phyloP scores from a whole-genome alignment of 2,888 invertebrate genomes.

The Melieria crassipennis region DNA sequence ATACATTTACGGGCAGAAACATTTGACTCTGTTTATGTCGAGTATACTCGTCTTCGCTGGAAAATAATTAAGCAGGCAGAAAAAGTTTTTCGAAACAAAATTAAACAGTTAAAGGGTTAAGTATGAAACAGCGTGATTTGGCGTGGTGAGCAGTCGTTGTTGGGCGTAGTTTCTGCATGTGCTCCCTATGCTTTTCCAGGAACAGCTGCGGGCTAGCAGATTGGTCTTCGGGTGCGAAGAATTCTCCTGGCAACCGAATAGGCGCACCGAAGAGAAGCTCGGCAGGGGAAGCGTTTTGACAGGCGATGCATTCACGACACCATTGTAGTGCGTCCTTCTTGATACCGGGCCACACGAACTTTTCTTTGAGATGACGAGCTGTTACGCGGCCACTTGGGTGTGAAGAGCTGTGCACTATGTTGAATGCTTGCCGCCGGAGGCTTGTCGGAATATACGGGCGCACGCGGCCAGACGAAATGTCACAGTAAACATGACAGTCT shows the following conservation, averaged over 20 bases:
- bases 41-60: no score
- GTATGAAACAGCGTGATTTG: no score
- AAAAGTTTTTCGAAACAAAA: no score
- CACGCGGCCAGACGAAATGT: slow-evolving; percentile 10
- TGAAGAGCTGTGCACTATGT: slow-evolving; percentile 14
- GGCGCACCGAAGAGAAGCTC: slow-evolving; percentile 53
- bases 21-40: no score
- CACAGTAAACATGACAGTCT: slow-evolving; percentile 9
- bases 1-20: no score
- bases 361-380: not conserved
- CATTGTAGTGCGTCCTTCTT: not conserved
- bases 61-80: no score
- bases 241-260: slow-evolving; percentile 47
- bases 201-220: slow-evolving; percentile 13
- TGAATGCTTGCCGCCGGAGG: slow-evolving; percentile 8
- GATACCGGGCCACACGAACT: slow-evolving; percentile 30
- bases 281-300: slow-evolving; percentile 41
- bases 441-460: slow-evolving; percentile 27
- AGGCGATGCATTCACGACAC: slow-evolving; percentile 8
- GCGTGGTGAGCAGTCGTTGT: slow-evolving; percentile 7
- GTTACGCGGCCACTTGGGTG: slow-evolving; percentile 27
- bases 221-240: slow-evolving; percentile 30
- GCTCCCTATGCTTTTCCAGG: slow-evolving; percentile 10
- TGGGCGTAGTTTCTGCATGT: slow-evolving; percentile 13
- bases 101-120: no score